A percentile compares a stretch with the other conserved stretches of the same genome.
These are phyloP conservation scores for Drosophila biarmipes DNA, from an alignment of 1,140 invertebrate genomes.

Conservation along the genomic window DNA sequence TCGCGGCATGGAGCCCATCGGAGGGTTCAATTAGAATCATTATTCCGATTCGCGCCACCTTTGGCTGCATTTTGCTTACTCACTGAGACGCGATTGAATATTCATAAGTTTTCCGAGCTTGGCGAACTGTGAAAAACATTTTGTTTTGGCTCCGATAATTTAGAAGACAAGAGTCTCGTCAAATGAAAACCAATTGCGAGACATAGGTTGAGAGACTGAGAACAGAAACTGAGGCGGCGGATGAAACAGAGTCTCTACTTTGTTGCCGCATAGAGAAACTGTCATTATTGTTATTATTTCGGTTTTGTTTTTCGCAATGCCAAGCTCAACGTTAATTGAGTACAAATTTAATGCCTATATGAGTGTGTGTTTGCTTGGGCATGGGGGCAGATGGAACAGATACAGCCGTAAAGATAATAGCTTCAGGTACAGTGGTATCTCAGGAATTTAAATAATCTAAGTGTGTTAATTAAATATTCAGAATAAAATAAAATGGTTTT, in stretches of 20 bases:
- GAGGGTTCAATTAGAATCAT: conserved; percentile 50
- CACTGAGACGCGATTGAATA: conserved; percentile 57
- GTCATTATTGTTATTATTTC: conserved; percentile 29
- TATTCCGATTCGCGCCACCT: conserved; percentile 32
- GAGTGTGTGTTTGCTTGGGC: conserved; percentile 16
- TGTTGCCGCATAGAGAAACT: conserved; percentile 20
- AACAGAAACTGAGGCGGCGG: conserved; percentile 4
- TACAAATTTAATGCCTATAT: conserved; percentile 21
- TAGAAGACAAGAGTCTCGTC: conserved; percentile 34
- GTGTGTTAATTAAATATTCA: no score
- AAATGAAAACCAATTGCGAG: conserved; percentile 25
- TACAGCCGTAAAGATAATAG: conserved; percentile 22
- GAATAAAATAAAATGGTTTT: no score
- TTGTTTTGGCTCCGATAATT: conserved; percentile 39
- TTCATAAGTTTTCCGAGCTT: conserved; percentile 59
- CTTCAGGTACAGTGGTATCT: conserved; percentile 24
- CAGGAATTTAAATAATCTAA: no score
- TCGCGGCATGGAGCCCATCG: conserved; percentile 3
- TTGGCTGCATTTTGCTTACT: conserved; percentile 44
- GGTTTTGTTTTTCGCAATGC: conserved; percentile 37
- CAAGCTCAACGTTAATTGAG: conserved; percentile 65
- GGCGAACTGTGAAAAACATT: conserved; percentile 54
- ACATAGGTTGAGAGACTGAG: neutral
- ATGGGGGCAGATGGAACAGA: conserved; percentile 53
- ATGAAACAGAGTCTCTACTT: conserved; percentile 49